These are phyloP conservation scores for Nycteola revayana DNA, from an alignment of 2,888 invertebrate genomes.

Conservation along the genomic window DNA sequence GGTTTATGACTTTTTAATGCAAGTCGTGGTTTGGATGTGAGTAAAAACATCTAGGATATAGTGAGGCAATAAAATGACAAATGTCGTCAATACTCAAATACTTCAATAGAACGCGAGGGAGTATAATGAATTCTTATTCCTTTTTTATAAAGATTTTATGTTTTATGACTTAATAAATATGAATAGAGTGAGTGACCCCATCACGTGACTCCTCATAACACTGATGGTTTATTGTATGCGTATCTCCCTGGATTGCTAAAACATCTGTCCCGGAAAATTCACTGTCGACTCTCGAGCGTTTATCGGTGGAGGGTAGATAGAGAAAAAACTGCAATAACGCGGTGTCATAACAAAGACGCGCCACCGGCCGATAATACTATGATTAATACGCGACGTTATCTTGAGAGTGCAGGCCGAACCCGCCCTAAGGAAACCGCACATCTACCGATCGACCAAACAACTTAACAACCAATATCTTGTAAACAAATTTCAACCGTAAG, in stretches of 20 bases:
- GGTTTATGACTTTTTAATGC: too few relatives aligned
- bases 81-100: too few relatives aligned
- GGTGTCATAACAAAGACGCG: conserved; percentile 80
- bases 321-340: conserved; percentile 80
- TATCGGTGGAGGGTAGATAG: conserved; percentile 74
- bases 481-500: conserved; percentile 20
- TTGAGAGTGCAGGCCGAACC: conserved; percentile 75
- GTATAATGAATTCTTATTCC: conserved; percentile 17
- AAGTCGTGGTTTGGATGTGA: too few relatives aligned
- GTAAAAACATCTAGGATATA: too few relatives aligned
- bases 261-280: conserved; percentile 81
- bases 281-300: conserved; percentile 59
- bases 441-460: conserved; percentile 25
- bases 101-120: too few relatives aligned
- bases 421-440: conserved; percentile 48
- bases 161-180: conserved; percentile 28
- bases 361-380: conserved; percentile 78
- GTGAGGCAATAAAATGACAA: neutral
- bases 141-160: conserved; percentile 22
- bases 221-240: conserved; percentile 64
- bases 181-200: conserved; percentile 22
- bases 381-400: conserved; percentile 81
- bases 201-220: conserved; percentile 50
- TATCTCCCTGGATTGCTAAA: conserved; percentile 66
- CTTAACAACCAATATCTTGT: conserved; percentile 15